A percentile compares a stretch with the other conserved stretches of the same genome.
Evolutionary conservation across 30 jellyfish, hydroid and myxozoan species (phyloP).

Genomic region (Clytia hemisphaerica): DNA sequence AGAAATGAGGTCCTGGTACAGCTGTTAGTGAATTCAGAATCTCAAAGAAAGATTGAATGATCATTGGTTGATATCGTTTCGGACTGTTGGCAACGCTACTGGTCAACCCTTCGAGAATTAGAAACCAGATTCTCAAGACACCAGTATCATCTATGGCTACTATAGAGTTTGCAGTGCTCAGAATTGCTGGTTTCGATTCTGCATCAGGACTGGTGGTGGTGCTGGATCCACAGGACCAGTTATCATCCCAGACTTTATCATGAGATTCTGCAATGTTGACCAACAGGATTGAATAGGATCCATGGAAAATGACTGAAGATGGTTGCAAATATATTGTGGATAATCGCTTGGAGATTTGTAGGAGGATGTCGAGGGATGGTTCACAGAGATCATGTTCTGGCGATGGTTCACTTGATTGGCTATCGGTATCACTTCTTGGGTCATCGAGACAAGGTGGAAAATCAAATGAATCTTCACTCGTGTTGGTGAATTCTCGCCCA

Average conservation of each 20-base stretch:
- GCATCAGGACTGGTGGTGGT: constrained; percentile 59
- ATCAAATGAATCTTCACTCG: constrained; percentile 40
- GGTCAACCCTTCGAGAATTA: constrained; percentile 84
- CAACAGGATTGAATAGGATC: constrained; percentile 75
- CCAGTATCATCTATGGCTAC: constrained; percentile 98
- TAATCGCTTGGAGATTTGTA: constrained; percentile 76
- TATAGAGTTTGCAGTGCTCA: constrained; percentile 79
- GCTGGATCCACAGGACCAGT: constrained; percentile 84
- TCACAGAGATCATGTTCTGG: constrained; percentile 62
- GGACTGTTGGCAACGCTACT: constrained; percentile 82
- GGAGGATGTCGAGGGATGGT: constrained; percentile 68
- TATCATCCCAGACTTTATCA: constrained; percentile 84
- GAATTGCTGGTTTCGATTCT: constrained; percentile 32
- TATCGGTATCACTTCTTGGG: constrained; percentile 70
- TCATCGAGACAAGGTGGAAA: constrained; percentile 32
- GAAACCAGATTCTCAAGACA: constrained; percentile 91
- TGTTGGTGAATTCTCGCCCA: constrained; percentile 18
- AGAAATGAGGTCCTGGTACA: constrained; percentile 99
- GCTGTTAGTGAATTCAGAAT: constrained; percentile 80
- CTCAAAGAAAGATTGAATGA: constrained; percentile 76
- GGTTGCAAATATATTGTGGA: constrained; percentile 88
- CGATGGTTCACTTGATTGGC: constrained; percentile 46
- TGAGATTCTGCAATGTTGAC: constrained; percentile 75
- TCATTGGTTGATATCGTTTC: constrained; percentile 69
- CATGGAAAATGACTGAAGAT: constrained; percentile 77